Conservation (phyloP, 37 sponge, comb jelly and placozoan species). For the Eunapius fragilis region DNA sequence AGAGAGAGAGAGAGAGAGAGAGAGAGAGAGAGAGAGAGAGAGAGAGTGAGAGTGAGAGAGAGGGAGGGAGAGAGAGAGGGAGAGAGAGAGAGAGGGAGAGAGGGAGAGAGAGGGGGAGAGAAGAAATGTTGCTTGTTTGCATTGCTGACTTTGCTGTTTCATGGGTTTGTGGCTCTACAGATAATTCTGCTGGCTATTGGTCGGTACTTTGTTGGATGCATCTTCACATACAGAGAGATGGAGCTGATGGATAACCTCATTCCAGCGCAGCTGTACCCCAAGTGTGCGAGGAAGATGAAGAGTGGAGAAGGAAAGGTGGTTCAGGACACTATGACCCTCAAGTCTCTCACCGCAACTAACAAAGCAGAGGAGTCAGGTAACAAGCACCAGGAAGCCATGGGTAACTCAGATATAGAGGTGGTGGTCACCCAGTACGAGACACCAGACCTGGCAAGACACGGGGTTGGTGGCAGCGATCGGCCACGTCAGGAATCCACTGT, state of each 20-base stretch:
- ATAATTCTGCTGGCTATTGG: slow-evolving; percentile 48
- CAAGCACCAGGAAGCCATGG: neutral
- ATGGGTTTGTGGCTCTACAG: no score
- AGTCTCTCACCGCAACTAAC: neutral
- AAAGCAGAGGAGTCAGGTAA: neutral
- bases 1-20: no score
- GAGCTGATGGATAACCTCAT: slow-evolving; percentile 73
- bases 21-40: no score
- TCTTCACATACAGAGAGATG: slow-evolving; percentile 57
- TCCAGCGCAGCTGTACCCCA: slow-evolving; percentile 60
- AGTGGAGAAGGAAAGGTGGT: neutral
- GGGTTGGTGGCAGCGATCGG: no score
- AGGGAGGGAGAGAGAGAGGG: no score
- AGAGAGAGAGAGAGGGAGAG: no score
- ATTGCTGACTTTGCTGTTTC: no score
- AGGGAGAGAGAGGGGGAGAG: no score
- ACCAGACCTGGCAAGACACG: no score
- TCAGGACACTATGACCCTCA: neutral
- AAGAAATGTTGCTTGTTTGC: no score
- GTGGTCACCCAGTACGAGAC: no score
- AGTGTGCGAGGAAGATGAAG: slow-evolving; percentile 2
- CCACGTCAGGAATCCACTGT: no score
- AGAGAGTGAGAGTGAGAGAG: neutral
- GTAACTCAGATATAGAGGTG: neutral
- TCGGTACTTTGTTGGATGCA: slow-evolving; percentile 57